Percentiles rank a stretch among this genome's conserved stretches.
phyloP scores from a whole-genome alignment of 2,113 vertebrate species.

The Microcebus jonahi region DNA sequence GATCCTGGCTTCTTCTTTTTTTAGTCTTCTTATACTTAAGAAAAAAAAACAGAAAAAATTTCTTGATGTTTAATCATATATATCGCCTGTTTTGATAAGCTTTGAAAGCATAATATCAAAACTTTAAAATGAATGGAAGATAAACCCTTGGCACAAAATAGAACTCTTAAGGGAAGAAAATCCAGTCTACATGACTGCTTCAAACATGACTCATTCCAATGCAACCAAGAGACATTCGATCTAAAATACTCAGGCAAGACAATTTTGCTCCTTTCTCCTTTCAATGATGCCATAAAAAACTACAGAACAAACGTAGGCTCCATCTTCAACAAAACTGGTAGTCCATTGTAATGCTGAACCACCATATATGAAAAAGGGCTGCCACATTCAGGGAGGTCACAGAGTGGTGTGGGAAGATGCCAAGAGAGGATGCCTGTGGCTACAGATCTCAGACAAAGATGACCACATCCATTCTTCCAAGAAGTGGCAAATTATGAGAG shows the following conservation, averaged over 20 bases:
- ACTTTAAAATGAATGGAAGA: neutral
- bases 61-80: neutral
- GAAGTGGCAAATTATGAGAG: neutral
- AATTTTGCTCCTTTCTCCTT: neutral
- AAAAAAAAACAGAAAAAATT: neutral
- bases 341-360: neutral
- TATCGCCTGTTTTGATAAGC: neutral
- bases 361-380: neutral
- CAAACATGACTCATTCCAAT: neutral
- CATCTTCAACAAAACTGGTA: neutral
- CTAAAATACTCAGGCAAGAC: neutral
- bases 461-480: neutral
- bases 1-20: neutral
- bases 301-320: neutral
- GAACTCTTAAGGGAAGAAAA: neutral
- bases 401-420: neutral
- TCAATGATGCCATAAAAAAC: neutral
- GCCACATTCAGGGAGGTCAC: neutral
- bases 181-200: neutral
- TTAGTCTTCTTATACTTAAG: neutral
- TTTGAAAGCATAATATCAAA: neutral
- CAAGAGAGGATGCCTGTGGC: neutral
- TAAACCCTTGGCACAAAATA: conserved; percentile 1
- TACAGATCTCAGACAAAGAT: neutral
- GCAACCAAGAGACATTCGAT: neutral